Evolutionary conservation across 1,140 invertebrate species (phyloP), one percentile per base, ranked within the genome.

Genomic region (Camponotus pennsylvanicus): DNA sequence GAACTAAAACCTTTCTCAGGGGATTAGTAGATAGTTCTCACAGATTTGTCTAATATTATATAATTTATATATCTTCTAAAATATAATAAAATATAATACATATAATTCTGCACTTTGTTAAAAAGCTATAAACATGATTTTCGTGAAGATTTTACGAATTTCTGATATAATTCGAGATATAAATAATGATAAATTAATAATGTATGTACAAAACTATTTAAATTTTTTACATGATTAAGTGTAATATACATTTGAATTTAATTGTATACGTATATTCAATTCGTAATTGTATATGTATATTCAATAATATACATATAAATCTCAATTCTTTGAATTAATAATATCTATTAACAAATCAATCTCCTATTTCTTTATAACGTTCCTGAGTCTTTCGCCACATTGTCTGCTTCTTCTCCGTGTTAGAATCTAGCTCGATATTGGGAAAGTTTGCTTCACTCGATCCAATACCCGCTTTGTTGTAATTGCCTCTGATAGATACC

Each of bases 301-400:
- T 27, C 27, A 27, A 40, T 3, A 40, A 40, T 40, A 40, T 40
- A 3, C 18, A 75, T 75, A 42, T 4, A 42, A 5, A 52, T 4
- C 59, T 7, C 13, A 75, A 3, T 75, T 73, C 0, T 21, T 2
- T 61, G 4, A 75, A 6, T 75, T 78, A 49, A 78, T 34, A 27
- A 34, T 1, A 15, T 37, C 57, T 4, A n/a, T 52, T 32, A 40
- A 64, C 1, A 42, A 57, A 3, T 71, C 82, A 90, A 71, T 93
- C 85, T 52, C 85, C 45, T 86, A 95, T 92, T 66, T 95, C 92
- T 66, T 95, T 92, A 85, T 94, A 95, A 67, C 95, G 93, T 70
- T 94, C 92, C 70, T 94, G 95, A 42, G 95, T 94, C 87, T 95
- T 95, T 61, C 92, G 92, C 94, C 94, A 95, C 15, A 95, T 76